Evolutionary conservation across 2,797 vertebrate genomes (phyloP).

Genomic region (Myotis findleyi): DNA sequence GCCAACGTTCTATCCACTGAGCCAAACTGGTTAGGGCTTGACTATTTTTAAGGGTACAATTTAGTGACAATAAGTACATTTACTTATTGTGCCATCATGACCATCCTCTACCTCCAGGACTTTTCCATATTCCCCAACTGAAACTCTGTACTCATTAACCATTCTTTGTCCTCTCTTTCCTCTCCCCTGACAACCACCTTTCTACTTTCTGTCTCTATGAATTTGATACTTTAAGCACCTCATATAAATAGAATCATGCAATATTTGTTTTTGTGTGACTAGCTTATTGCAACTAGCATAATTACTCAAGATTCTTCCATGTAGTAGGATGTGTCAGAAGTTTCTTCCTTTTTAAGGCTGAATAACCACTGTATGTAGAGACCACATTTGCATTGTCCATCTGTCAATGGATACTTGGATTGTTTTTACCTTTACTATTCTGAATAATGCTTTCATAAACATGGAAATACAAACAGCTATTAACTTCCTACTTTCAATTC

Average conservation of each 20-base stretch:
- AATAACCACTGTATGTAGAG: background rate
- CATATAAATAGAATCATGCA: background rate
- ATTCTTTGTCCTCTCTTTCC: accelerated
- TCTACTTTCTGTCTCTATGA: background rate
- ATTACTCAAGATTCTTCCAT: background rate
- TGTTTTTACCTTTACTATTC: background rate
- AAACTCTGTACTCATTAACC: background rate
- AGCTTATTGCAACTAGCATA: background rate
- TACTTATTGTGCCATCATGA: too few relatives aligned
- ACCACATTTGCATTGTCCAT: background rate
- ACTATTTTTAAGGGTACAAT: background rate
- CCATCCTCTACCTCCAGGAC: background rate
- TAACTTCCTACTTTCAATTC: background rate
- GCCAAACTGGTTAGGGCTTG: too few relatives aligned
- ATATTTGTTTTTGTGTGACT: background rate
- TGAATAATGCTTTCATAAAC: background rate
- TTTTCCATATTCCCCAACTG: background rate
- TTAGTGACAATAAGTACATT: background rate
- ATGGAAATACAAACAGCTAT: background rate
- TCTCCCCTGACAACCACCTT: background rate
- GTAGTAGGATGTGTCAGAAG: background rate
- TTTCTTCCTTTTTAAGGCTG: background rate
- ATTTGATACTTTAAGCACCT: background rate
- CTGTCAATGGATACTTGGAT: background rate
- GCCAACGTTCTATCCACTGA: too few relatives aligned